Conservation (phyloP, 2,888 invertebrate species). For the Synergus laeviventris region DNA sequence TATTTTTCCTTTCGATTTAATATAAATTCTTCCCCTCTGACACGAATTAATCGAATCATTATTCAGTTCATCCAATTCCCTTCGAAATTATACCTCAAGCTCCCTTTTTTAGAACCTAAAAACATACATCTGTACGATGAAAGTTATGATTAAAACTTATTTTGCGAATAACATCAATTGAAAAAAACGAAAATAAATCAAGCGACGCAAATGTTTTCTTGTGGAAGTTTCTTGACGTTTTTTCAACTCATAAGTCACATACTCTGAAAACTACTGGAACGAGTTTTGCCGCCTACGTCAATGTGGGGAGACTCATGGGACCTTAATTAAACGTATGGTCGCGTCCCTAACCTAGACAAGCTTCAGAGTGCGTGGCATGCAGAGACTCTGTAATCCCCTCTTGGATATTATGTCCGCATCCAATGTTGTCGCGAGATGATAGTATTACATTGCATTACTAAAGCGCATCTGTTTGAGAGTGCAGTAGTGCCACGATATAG, state of each 20-base stretch:
- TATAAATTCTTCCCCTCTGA: not conserved
- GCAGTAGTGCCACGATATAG: conserved; percentile 37
- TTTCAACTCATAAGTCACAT: not conserved
- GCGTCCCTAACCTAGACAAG: conserved; percentile 68
- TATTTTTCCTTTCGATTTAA: not conserved
- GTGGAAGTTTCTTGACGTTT: no score
- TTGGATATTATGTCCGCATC: conserved; percentile 42
- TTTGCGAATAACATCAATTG: no score
- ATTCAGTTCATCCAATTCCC: not conserved
- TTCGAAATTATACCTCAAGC: not conserved
- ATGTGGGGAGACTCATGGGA: conserved; percentile 37
- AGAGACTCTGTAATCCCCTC: conserved; percentile 43
- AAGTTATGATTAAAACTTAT: no score
- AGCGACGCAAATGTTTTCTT: no score
- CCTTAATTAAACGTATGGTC: conserved; percentile 52
- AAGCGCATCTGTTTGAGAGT: conserved; percentile 51
- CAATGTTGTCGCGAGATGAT: conserved; percentile 55
- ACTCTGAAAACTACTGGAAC: not conserved
- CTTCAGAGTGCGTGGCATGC: conserved; percentile 52
- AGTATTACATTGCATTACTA: conserved; percentile 56
- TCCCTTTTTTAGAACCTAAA: no score
- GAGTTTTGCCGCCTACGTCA: conserved; percentile 40
- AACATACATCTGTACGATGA: no score
- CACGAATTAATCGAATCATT: not conserved
- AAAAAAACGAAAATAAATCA: no score